phyloP scores from a whole-genome alignment of 2,113 vertebrate species.

The Sminthopsis crassicaudata region DNA sequence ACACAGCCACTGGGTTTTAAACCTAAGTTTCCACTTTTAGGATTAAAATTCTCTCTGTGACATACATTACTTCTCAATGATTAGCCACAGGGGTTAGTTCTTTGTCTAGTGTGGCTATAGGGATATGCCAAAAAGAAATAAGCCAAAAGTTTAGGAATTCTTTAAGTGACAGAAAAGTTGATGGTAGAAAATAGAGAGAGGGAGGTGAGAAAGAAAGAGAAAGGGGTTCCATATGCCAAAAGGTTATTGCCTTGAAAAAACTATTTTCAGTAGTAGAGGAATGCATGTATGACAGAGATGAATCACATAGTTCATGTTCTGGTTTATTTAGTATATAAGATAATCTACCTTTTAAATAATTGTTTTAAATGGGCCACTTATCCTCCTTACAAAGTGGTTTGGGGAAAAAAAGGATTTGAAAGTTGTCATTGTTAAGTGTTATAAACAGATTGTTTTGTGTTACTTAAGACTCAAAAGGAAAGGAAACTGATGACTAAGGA shows the following conservation, averaged over 20 bases:
- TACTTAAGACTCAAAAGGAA: constrained; percentile 36
- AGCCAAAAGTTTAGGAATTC: background rate
- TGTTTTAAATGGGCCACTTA: constrained; percentile 22
- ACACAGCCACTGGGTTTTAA: background rate
- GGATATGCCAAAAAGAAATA: background rate
- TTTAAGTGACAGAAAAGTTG: background rate
- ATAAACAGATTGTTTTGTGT: constrained; percentile 37
- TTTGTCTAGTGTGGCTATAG: background rate
- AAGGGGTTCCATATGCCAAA: constrained; percentile 16
- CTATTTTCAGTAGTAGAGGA: background rate
- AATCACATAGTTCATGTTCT: no score
- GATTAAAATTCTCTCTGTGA: background rate
- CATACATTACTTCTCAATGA: background rate
- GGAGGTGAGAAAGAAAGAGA: background rate
- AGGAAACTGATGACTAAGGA: constrained; percentile 34
- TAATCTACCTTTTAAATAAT: constrained; percentile 11
- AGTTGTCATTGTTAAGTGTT: constrained; percentile 30
- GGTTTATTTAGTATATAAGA: background rate
- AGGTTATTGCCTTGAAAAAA: background rate
- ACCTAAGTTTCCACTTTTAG: background rate
- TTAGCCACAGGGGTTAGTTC: background rate
- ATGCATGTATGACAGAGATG: no score
- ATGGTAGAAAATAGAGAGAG: background rate
- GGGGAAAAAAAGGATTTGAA: constrained; percentile 30
- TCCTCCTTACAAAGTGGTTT: constrained; percentile 1